These are phyloP conservation scores for Drosophila maculinotata DNA, from an alignment of 2,888 invertebrate species.

Conservation along the genomic window DNA sequence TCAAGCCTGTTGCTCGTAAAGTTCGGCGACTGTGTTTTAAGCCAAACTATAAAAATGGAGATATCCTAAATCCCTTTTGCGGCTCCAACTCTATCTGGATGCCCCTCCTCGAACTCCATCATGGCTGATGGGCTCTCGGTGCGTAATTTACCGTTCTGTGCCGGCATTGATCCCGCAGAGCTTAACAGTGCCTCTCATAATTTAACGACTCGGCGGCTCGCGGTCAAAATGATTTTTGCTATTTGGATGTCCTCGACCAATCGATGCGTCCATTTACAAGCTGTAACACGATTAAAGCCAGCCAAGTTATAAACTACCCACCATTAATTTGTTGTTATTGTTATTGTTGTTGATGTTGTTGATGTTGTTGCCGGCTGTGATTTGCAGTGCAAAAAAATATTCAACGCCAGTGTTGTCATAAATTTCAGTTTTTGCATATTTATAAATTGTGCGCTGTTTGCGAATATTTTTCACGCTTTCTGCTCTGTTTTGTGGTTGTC, in stretches of 20 bases:
- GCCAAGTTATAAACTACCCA: conserved; percentile 54
- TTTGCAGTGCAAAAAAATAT: conserved; percentile 15
- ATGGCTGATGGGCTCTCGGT: conserved; percentile 15
- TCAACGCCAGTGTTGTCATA: conserved; percentile 39
- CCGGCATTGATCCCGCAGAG: conserved; percentile 72
- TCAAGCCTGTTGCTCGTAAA: conserved; percentile 58
- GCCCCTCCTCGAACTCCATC: not conserved
- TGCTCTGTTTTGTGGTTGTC: conserved; percentile 18
- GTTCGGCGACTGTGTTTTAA: conserved; percentile 42
- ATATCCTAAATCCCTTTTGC: conserved; percentile 68
- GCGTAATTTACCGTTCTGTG: conserved; percentile 58
- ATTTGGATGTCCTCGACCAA: conserved; percentile 35
- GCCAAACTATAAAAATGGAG: conserved; percentile 65
- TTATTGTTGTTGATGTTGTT: conserved; percentile 9
- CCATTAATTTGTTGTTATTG: conserved; percentile 52
- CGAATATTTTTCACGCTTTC: conserved; percentile 39
- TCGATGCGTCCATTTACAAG: conserved; percentile 58
- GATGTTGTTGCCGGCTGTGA: too few species aligned
- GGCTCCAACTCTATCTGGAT: not conserved
- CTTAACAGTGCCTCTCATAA: conserved; percentile 77
- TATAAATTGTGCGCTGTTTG: conserved; percentile 55
- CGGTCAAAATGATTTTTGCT: conserved; percentile 59
- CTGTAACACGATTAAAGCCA: conserved; percentile 61
- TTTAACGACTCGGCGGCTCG: conserved; percentile 58
- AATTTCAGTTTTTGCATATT: conserved; percentile 58